These are phyloP conservation scores for Flexamia atlantica DNA, from an alignment of 2,888 invertebrate genomes.

Conservation along the genomic window DNA sequence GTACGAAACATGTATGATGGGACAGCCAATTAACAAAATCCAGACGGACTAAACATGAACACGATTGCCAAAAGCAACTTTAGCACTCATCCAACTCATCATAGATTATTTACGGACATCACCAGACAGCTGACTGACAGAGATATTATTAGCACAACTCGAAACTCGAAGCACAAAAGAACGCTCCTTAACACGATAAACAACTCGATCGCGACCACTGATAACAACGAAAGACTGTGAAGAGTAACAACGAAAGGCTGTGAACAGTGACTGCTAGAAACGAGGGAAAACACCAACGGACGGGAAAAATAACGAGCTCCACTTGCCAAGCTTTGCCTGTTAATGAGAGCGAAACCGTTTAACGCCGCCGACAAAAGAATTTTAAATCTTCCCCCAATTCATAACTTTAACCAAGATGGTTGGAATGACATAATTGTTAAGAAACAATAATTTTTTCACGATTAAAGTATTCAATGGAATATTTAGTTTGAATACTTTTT, in stretches of 20 bases:
- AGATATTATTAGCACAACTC: conserved; percentile 41
- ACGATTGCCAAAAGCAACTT: conserved; percentile 11
- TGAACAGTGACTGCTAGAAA: background rate
- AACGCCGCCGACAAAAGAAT: background rate
- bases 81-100: background rate
- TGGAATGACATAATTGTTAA: too few relatives aligned
- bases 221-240: background rate
- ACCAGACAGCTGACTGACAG: conserved; percentile 31
- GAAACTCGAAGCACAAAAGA: conserved; percentile 1
- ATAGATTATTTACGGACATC: conserved; percentile 32
- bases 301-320: conserved; percentile 42
- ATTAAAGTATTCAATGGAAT: too few relatives aligned
- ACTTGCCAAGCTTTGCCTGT: conserved; percentile 6
- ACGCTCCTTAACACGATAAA: background rate
- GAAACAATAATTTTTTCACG: too few relatives aligned
- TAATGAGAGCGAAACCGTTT: conserved; percentile 17
- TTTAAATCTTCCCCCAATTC: background rate
- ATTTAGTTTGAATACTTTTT: too few relatives aligned
- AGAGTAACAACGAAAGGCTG: conserved; percentile 3
- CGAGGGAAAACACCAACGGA: conserved; percentile 36
- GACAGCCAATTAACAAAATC: background rate
- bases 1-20: background rate
- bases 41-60: background rate
- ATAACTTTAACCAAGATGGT: too few relatives aligned
- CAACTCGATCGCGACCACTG: background rate